These are phyloP conservation scores for Pseudomugil gertrudae DNA, from an alignment of 2,797 vertebrate genomes.

Conservation along the genomic window DNA sequence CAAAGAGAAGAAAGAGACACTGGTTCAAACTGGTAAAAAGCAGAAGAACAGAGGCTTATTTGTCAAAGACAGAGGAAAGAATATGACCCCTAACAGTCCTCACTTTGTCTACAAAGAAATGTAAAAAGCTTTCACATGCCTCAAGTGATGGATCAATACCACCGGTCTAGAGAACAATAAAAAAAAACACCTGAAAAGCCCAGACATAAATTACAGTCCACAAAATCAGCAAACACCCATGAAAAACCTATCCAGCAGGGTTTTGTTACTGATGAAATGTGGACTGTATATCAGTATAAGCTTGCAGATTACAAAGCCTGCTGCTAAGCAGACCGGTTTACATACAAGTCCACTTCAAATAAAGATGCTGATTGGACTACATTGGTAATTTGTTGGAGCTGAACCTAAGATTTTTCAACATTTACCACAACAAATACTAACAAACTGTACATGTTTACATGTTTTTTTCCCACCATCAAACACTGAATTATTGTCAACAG, in stretches of 20 bases:
- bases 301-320: constrained; percentile 28
- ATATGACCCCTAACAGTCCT: too few species aligned
- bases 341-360: constrained; percentile 47
- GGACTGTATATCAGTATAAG: constrained; percentile 16
- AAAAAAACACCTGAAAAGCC: constrained; percentile 8
- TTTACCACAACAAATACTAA: constrained; percentile 44
- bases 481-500: too few species aligned
- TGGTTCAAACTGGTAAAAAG: too few species aligned
- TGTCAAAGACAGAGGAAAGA: too few species aligned
- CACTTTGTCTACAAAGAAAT: too few species aligned
- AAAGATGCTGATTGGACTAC: constrained; percentile 65
- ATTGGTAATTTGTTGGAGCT: constrained; percentile 55
- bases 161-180: too few species aligned
- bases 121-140: too few species aligned
- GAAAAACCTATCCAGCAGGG: constrained; percentile 53
- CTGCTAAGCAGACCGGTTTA: constrained; percentile 36
- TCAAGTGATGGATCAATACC: too few species aligned
- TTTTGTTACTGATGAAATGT: constrained; percentile 40
- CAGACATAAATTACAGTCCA: constrained; percentile 16
- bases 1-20: too few species aligned
- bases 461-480: not conserved
- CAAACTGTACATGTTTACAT: not conserved
- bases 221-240: constrained; percentile 60
- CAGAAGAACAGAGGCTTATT: too few species aligned
- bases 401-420: constrained; percentile 35